phyloP scores from a whole-genome alignment of 1,140 invertebrate genomes.

The Trachelipus rathkii region DNA sequence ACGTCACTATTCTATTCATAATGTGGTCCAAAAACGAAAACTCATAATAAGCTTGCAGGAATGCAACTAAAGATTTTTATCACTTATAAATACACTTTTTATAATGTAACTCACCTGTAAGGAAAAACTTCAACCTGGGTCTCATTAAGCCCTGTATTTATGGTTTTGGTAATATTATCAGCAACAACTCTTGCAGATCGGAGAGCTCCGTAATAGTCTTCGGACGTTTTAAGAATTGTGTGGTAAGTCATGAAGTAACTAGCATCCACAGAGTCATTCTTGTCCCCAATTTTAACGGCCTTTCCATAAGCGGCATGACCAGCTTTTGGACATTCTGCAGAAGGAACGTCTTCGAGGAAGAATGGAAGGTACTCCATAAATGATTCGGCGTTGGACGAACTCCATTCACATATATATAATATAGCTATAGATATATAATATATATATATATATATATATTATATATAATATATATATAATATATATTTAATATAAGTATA shows the following conservation, averaged over 20 bases:
- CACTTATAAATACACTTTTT: too few relatives aligned
- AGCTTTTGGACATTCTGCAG: constrained; percentile 69
- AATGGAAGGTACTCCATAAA: constrained; percentile 72
- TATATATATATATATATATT: too few relatives aligned
- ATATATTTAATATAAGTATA: too few relatives aligned
- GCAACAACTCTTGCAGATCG: constrained; percentile 67
- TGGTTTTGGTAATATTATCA: constrained; percentile 66
- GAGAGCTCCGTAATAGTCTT: constrained; percentile 77
- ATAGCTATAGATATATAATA: too few relatives aligned
- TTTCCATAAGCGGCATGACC: constrained; percentile 69
- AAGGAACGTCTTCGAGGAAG: constrained; percentile 78
- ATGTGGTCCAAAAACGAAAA: too few relatives aligned
- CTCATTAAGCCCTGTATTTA: constrained; percentile 54
- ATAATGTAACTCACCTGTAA: constrained; percentile 62
- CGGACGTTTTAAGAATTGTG: constrained; percentile 67
- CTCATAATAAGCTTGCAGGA: too few relatives aligned
- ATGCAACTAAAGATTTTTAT: too few relatives aligned
- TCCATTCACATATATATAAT: constrained; percentile 20
- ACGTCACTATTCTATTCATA: too few relatives aligned
- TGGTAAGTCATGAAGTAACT: constrained; percentile 89
- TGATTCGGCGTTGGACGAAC: constrained; percentile 52
- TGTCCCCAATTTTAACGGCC: constrained; percentile 30
- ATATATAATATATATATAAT: too few relatives aligned
- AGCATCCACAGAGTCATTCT: constrained; percentile 58
- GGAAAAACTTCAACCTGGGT: constrained; percentile 71